Percentiles rank a stretch among this genome's conserved stretches.
Evolutionary conservation across 2,113 vertebrate genomes (phyloP).

Genomic region (Manacus vitellinus): DNA sequence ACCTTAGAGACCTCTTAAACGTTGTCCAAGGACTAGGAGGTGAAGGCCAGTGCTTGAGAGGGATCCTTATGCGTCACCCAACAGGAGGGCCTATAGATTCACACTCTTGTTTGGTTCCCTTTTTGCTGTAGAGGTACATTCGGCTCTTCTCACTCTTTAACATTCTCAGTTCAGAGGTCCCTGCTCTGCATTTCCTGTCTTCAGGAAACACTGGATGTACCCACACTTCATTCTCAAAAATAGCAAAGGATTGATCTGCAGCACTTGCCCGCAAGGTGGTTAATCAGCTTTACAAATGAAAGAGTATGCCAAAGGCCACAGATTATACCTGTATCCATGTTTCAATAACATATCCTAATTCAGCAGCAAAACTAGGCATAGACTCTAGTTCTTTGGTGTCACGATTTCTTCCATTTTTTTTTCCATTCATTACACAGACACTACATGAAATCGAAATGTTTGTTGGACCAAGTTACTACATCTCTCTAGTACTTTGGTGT

Average conservation of each 20-base stretch:
- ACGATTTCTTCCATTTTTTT: conserved; percentile 54
- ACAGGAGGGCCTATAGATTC: neutral
- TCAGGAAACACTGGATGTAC: neutral
- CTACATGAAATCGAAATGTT: conserved; percentile 66
- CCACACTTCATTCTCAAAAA: neutral
- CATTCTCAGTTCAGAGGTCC: neutral
- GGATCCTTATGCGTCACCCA: neutral
- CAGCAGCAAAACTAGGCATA: conserved; percentile 54
- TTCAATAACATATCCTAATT: neutral
- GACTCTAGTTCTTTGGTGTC: conserved; percentile 66
- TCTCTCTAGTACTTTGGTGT: conserved; percentile 51
- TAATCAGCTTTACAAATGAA: neutral
- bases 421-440: conserved; percentile 62
- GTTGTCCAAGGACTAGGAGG: neutral
- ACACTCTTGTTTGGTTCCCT: neutral
- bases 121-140: neutral
- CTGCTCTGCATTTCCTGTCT: neutral
- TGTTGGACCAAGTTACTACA: conserved; percentile 64
- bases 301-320: neutral
- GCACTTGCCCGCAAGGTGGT: neutral
- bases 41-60: neutral
- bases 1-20: neutral
- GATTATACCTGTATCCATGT: neutral
- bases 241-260: neutral
- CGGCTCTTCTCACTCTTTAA: neutral